Evolutionary conservation across 2,888 invertebrate genomes (phyloP), one percentile per base, ranked within the genome.

Genomic region (Napeogenes sylphis): DNA sequence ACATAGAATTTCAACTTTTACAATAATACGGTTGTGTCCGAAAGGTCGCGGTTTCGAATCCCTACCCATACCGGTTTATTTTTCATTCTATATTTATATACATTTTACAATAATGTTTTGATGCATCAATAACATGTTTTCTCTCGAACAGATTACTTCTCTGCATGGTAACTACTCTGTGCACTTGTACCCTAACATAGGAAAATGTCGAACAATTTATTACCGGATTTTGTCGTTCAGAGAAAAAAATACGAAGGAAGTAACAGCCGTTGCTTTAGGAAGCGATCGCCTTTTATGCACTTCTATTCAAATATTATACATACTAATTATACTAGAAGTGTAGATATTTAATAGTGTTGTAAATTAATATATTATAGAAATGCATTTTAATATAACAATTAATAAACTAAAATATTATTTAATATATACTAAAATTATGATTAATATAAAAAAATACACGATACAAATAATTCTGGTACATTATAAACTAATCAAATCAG

Each of bases 141-240:
- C 12, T 33, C 1, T 14, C 0, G 3, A 21, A 21, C 30, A 51
- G 21, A 51, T 45, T 54, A 55, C 21, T 51, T 57, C 61, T 62
- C 14, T 47, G 46, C n/a, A 30, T 21, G 10, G n/a, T 38, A 13
- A n/a, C 3, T 45, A 45, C 14, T 33, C 62, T 62, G 51, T 56
- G 55, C 42, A 35, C 38, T 55, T 55, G 55, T 42, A 54, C 59
- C 55, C 59, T 58, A 47, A 58, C 55, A 57, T 61, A 58, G 62
- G 62, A 58, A 62, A 62, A 62, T 59, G 58, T 62, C 62, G 59
- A 62, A 62, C 58, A 59, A 62, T 62, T 58, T 59, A 58, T 62
- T 62, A 62, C 58, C 47, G 58, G 56, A 58, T 62, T 59, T 55
- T 55, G 42, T 42, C 51, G 62, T 59, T 59, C 47, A 58, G 62